Conservation (phyloP, 1,140 invertebrate genomes). For the Lepidostoma basale region DNA sequence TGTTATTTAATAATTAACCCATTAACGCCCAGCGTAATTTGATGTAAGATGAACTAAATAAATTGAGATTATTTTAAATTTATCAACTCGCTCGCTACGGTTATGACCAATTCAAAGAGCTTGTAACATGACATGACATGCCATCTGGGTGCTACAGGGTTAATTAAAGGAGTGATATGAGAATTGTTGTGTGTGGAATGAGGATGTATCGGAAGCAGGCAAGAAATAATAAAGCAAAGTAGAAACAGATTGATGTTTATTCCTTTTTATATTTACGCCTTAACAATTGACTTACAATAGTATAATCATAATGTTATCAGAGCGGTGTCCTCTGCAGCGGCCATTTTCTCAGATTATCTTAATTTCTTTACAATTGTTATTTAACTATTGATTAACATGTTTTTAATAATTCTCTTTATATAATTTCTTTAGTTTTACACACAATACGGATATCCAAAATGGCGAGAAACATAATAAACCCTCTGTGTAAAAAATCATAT, state of each 20-base stretch:
- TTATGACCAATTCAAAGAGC: not conserved
- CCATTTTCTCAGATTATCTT: not conserved
- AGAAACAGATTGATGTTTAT: constrained; percentile 19
- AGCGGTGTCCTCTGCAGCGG: not conserved
- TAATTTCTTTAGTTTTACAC: not conserved
- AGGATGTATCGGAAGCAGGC: not conserved
- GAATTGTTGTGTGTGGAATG: not conserved
- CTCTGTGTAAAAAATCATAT: too few relatives aligned
- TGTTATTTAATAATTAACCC: too few relatives aligned
- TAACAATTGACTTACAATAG: constrained; percentile 27
- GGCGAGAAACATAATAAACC: too few relatives aligned
- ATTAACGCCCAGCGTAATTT: too few relatives aligned
- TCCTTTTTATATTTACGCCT: constrained; percentile 14
- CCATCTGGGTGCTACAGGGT: not conserved
- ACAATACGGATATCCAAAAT: not conserved
- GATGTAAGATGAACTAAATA: too few relatives aligned
- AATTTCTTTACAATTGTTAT: not conserved
- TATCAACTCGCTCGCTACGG: not conserved
- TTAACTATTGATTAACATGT: not conserved
- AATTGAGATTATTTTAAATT: too few relatives aligned
- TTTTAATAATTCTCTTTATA: not conserved
- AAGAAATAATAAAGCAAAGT: not conserved
- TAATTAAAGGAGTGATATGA: not conserved
- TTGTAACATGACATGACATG: not conserved
- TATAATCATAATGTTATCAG: constrained; percentile 24